These are phyloP conservation scores for Anabacerthia variegaticeps DNA, from an alignment of 2,797 vertebrate species.

Conservation along the genomic window DNA sequence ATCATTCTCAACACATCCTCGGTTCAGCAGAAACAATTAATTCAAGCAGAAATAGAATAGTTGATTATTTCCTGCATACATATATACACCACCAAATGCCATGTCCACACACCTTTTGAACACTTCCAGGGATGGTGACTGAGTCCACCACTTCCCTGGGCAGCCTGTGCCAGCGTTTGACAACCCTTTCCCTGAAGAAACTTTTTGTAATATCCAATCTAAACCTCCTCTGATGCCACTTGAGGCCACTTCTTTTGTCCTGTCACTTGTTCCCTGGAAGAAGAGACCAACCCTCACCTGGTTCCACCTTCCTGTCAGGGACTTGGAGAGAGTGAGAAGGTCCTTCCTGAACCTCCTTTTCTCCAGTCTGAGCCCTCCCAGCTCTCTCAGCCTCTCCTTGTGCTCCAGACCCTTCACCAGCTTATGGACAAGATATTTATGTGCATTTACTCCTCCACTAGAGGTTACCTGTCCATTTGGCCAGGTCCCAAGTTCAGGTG, in stretches of 20 bases:
- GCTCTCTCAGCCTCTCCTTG: neutral
- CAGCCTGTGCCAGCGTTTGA: neutral
- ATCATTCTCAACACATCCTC: neutral
- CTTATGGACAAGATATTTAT: neutral
- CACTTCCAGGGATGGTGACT: neutral
- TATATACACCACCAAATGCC: neutral
- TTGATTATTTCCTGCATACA: neutral
- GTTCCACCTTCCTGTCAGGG: neutral
- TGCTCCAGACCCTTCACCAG: neutral
- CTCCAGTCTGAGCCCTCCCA: neutral
- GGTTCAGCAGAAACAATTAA: neutral
- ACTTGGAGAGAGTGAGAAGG: neutral
- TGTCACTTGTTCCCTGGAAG: neutral
- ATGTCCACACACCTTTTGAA: neutral
- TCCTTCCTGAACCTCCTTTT: neutral
- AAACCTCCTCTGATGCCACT: neutral
- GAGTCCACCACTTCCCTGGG: neutral
- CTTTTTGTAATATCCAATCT: neutral
- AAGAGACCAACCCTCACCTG: neutral
- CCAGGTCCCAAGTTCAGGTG: neutral
- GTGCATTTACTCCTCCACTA: neutral
- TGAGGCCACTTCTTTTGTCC: neutral
- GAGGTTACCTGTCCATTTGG: neutral
- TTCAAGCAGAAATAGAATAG: neutral
- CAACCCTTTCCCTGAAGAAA: neutral